Evolutionary conservation across 2,888 invertebrate genomes (phyloP).

Genomic region (Cistogaster globosa): DNA sequence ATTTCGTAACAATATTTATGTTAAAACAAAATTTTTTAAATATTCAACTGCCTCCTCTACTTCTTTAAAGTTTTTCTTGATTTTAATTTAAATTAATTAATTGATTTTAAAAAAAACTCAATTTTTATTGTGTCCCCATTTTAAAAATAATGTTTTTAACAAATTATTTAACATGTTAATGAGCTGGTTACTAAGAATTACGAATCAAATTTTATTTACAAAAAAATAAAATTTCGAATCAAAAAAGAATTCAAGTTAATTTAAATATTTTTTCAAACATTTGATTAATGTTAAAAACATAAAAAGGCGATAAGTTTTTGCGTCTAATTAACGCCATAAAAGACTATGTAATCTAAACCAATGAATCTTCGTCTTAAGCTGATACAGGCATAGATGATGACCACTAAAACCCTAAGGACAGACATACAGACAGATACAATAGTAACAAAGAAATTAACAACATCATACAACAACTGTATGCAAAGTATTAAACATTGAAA

Average conservation of each 20-base stretch:
- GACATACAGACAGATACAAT: constrained; percentile 41
- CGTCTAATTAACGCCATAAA: constrained; percentile 72
- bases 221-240: constrained; percentile 38
- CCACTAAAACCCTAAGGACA: constrained; percentile 4
- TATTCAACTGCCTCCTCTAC: too few species aligned
- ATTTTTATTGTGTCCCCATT: constrained; percentile 31
- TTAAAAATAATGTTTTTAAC: too few species aligned
- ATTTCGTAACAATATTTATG: too few species aligned
- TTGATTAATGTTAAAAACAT: constrained; percentile 70
- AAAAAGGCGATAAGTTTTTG: constrained; percentile 69
- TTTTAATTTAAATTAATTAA: constrained; percentile 16
- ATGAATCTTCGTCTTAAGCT: constrained; percentile 54
- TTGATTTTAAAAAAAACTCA: constrained; percentile 18
- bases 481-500: constrained; percentile 18
- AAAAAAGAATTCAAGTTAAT: constrained; percentile 23
- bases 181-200: too few species aligned
- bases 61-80: too few species aligned
- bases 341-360: constrained; percentile 69
- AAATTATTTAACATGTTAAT: too few species aligned
- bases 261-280: constrained; percentile 63
- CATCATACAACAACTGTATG: constrained; percentile 10
- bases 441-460: constrained; percentile 50
- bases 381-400: constrained; percentile 35
- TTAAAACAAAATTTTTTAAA: too few species aligned
- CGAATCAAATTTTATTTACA: constrained; percentile 34